Evolutionary conservation across 1,140 invertebrate genomes (phyloP), one percentile per base, ranked within the genome.

Genomic region (Penaeus chinensis): DNA sequence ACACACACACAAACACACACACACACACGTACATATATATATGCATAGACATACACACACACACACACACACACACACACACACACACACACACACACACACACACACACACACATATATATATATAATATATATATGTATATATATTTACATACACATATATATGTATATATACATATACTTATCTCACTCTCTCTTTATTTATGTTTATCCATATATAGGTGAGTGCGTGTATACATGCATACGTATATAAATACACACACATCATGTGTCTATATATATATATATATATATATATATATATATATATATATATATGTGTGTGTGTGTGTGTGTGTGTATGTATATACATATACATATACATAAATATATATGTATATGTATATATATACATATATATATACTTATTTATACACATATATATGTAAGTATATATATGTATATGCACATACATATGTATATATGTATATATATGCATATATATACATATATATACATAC

Each of bases 31-130:
- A 8, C n/a, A 71, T 71, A 71, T 71, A n/a, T 71, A 71, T 71
- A n/a, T 71, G 32, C n/a, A n/a, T 71, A 71, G 20, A 71, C n/a
- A 71, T 71, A 71, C 22, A 71, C n/a, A 22, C n/a, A 71, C n/a
- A 22, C n/a, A 71, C n/a, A 71, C 32, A 71, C 32, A 71, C n/a
- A 71, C 32, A 71, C 8, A 71, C n/a, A n/a, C n/a, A 71, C 16
- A 71, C n/a, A 71, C n/a, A 71, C n/a, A 71, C n/a, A 71, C 32
- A 71, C n/a, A 71, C n/a, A 71, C 32, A 71, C n/a, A 71, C n/a
- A n/a, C n/a, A 71, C 32, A 71, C n/a, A 71, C n/a, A 22, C n/a
- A 24, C n/a, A 1, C n/a, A 24, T 71, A 24, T 71, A 24, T 22
- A 24, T 71, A 3, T 71, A 24, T 22, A 22, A 10, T 11, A 16